Base-by-base conservation (phyloP, 2,888 invertebrate species). In the Chesias legatella region DNA sequence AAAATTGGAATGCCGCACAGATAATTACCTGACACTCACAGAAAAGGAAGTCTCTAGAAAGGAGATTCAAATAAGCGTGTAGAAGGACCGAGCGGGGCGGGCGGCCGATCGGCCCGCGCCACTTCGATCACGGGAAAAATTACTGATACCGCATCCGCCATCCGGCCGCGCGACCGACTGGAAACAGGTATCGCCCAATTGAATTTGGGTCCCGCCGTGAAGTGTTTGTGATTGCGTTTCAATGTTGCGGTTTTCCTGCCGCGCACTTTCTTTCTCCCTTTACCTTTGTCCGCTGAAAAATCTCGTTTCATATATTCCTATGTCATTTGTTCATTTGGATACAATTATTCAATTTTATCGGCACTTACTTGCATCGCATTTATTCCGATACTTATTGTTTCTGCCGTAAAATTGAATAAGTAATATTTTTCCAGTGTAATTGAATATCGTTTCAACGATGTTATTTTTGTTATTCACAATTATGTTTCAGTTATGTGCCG, bases 1-100 rank as follows among this genome's bases (percentile, higher is more conserved):
- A 88, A 88, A 88, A 88, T 86, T 88, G 88, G 83, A 85, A 86
- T 83, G 85, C 86, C 86, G 84, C 86, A 85, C 80, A 86, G 86
- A 88, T 88, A 88, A 88, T 88, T 88, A 88, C 84, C 86, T 88
- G 88, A 88, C 88, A 88, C 86, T 86, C 86, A 86, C 88, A 88
- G 86, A 79, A 82, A 82, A 88, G 84, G 85, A 84, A 83, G 77
- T 79, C 81, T 72, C 77, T 73, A 76, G 81, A 78, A 79, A 78
- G 72, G 69, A 74, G 82, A 85, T 85, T 85, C 84, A 85, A 85
- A 86, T 86, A 84, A 80, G 75, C 83, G 85, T 79, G 62, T 72
- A 71, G 66, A 75, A 79, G 77, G 79, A 77, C 77, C 74, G 70
- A 76, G 64, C 62, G 64, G 67, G 67, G 71, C 75, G 73, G 59